Percentiles rank a stretch among this genome's conserved stretches.
phyloP scores from a whole-genome alignment of 2,113 vertebrate genomes.

The Glaucomys volans region DNA sequence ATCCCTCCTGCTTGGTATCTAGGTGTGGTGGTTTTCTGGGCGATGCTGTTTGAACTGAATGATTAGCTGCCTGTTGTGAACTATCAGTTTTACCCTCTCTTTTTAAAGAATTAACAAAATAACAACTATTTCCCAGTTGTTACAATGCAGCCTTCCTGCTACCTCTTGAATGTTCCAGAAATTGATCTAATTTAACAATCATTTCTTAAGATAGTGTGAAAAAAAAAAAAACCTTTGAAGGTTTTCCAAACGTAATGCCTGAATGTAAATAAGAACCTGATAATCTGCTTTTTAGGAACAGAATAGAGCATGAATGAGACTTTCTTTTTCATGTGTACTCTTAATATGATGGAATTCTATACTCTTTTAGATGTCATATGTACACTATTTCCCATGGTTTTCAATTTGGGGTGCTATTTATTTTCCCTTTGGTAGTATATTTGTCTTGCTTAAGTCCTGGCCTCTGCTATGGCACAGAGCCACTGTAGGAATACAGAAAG shows the following conservation, averaged over 20 bases:
- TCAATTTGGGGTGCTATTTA: not conserved
- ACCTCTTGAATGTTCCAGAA: slow-evolving; percentile 1
- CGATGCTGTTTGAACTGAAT: not conserved
- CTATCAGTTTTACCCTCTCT: not conserved
- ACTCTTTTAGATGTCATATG: not conserved
- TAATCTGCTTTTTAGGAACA: slow-evolving; percentile 18
- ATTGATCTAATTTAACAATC: slow-evolving; percentile 10
- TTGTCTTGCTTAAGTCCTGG: not conserved
- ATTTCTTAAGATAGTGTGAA: not conserved
- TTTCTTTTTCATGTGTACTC: not conserved
- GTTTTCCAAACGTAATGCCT: slow-evolving; percentile 29
- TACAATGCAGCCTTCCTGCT: slow-evolving; percentile 12
- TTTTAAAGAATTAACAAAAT: slow-evolving; percentile 33
- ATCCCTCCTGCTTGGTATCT: not conserved
- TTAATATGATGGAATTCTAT: not conserved
- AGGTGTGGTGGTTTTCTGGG: not conserved
- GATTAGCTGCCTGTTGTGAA: not conserved
- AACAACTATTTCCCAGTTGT: not conserved
- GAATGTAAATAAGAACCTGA: not conserved
- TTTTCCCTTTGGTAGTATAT: not conserved
- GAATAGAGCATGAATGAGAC: not conserved
- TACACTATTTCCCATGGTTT: not conserved
- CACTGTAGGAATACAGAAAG: not conserved
- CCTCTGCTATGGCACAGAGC: slow-evolving; percentile 23
- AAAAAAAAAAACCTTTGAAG: slow-evolving; percentile 28